Percentiles rank a stretch among this genome's conserved stretches.
These are phyloP conservation scores for Cryptosula pallasiana DNA, from an alignment of 2,888 invertebrate genomes.

Conservation along the genomic window DNA sequence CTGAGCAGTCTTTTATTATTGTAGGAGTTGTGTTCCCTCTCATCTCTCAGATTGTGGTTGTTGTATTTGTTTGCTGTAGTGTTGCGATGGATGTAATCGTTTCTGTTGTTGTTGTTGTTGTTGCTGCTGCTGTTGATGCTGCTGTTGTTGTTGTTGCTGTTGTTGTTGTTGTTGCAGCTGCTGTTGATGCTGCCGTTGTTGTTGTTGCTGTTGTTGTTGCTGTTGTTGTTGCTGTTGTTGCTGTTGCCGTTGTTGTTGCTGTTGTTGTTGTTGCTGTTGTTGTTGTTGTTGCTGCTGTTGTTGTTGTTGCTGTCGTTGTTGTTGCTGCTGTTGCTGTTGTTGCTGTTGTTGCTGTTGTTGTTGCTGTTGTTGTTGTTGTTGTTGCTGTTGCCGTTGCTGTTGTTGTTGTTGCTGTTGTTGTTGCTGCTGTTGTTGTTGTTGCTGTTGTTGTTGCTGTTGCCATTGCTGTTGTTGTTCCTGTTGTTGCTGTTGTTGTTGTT, in stretches of 20 bases:
- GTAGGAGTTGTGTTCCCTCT: no score
- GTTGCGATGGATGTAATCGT: slow-evolving; percentile 15
- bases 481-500: slow-evolving; percentile 27
- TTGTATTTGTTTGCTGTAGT: slow-evolving; percentile 25
- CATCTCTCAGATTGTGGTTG: slow-evolving; percentile 26
- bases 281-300: slow-evolving; percentile 18
- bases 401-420: slow-evolving; percentile 2
- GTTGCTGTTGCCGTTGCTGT: not conserved
- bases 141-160: not conserved
- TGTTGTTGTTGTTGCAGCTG: slow-evolving; percentile 25
- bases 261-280: slow-evolving; percentile 22
- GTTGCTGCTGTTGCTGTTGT: slow-evolving; percentile 20
- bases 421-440: slow-evolving; percentile 19
- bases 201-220: slow-evolving; percentile 26
- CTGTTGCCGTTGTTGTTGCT: slow-evolving; percentile 24
- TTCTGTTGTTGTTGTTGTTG: no score
- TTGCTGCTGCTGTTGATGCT: slow-evolving; percentile 25
- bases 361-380: slow-evolving; percentile 27
- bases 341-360: slow-evolving; percentile 26
- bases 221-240: slow-evolving; percentile 25
- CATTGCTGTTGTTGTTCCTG: slow-evolving; percentile 26
- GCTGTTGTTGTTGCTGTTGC: slow-evolving; percentile 25
- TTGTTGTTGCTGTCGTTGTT: slow-evolving; percentile 25
- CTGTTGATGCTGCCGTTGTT: slow-evolving; percentile 25
- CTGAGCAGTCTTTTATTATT: no score